Conservation (phyloP, 92 coral and sea anemone species). For the Muricea muricata region DNA sequence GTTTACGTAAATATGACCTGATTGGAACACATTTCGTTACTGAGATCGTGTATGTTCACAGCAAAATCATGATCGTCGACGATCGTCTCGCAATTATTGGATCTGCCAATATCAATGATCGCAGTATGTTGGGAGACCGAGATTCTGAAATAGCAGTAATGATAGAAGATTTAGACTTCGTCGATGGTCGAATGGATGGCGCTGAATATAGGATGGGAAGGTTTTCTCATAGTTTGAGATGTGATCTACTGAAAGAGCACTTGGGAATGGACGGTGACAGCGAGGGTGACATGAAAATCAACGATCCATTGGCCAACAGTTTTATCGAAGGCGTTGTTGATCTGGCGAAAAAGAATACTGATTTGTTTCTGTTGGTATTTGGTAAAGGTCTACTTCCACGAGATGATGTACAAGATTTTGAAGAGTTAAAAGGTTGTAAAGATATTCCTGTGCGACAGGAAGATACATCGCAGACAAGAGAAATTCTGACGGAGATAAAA, state of each 20-base stretch:
- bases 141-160: conserved; percentile 65
- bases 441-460: neutral
- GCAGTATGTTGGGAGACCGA: conserved; percentile 60
- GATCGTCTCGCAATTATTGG: conserved; percentile 69
- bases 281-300: neutral
- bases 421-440: neutral
- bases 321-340: neutral
- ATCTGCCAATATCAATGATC: conserved; percentile 68
- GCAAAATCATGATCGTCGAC: conserved; percentile 69
- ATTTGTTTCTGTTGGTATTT: neutral
- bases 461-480: neutral
- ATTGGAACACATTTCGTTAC: conserved; percentile 41
- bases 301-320: neutral
- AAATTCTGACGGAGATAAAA: neutral
- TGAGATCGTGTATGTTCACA: conserved; percentile 67
- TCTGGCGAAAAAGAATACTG: neutral
- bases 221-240: neutral
- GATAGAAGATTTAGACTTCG: conserved; percentile 48
- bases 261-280: neutral
- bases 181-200: conserved; percentile 47
- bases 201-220: neutral
- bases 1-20: conserved; percentile 48
- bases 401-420: neutral
- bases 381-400: neutral
- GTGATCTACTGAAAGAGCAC: neutral